Conservation (phyloP, 37 sponge, comb jelly and placozoan species). For the Petrosia ficiformis region DNA sequence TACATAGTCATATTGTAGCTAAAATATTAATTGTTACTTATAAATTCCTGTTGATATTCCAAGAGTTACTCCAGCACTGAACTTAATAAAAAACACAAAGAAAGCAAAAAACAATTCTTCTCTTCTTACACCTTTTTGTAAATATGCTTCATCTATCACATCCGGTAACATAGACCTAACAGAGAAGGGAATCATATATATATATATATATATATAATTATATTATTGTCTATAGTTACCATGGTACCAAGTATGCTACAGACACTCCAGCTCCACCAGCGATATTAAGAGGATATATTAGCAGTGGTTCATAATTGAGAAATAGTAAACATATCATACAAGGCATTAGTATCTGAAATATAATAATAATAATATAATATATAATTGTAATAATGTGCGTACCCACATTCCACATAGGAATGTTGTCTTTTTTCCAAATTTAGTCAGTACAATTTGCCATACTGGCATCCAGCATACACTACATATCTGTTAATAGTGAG, state of each 20-base stretch:
- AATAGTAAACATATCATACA: slow-evolving; percentile 24
- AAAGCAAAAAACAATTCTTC: slow-evolving; percentile 90
- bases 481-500: slow-evolving; percentile 11
- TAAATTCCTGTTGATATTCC: slow-evolving; percentile 78
- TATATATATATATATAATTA: neutral
- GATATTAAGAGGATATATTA: slow-evolving; percentile 37
- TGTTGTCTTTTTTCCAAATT: slow-evolving; percentile 75
- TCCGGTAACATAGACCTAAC: slow-evolving; percentile 94
- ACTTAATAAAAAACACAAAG: slow-evolving; percentile 88
- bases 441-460: slow-evolving; percentile 72
- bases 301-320: slow-evolving; percentile 14
- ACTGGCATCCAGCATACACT: slow-evolving; percentile 54
- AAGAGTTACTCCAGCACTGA: slow-evolving; percentile 80
- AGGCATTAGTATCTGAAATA: slow-evolving; percentile 25
- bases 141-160: slow-evolving; percentile 69
- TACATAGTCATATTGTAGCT: no score
- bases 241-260: slow-evolving; percentile 72
- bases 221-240: slow-evolving; percentile 39
- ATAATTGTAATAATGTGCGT: neutral
- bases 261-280: slow-evolving; percentile 64
- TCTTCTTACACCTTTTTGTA: slow-evolving; percentile 52
- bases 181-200: neutral
- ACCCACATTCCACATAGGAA: slow-evolving; percentile 56
- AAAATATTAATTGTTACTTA: slow-evolving; percentile 34
- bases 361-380: neutral